phyloP scores from a whole-genome alignment of 2,888 invertebrate genomes.

The Dermolepida albohirtum region DNA sequence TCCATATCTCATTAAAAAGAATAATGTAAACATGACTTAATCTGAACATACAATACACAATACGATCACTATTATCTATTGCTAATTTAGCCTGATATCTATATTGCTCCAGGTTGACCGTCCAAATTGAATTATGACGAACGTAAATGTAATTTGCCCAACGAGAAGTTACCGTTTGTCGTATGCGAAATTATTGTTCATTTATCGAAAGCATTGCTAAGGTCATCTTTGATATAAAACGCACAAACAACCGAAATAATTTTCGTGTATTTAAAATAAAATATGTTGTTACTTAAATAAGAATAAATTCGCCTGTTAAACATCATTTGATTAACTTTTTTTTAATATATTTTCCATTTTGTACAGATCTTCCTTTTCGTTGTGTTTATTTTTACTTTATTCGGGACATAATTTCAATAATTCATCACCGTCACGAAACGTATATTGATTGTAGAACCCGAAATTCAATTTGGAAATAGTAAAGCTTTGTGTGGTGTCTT shows the following conservation, averaged over 20 bases:
- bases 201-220: slow-evolving; percentile 20
- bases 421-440: slow-evolving; percentile 16
- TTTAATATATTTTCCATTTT: too few species aligned
- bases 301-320: too few species aligned
- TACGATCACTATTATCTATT: slow-evolving; percentile 15
- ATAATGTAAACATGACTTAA: not conserved
- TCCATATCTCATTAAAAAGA: not conserved
- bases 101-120: slow-evolving; percentile 40
- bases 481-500: not conserved
- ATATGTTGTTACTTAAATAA: too few species aligned
- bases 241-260: not conserved
- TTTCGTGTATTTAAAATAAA: too few species aligned
- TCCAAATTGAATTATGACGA: slow-evolving; percentile 42
- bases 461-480: not conserved
- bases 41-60: not conserved
- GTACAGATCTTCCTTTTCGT: too few species aligned
- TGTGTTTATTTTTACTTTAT: too few species aligned
- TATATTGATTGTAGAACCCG: not conserved
- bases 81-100: slow-evolving; percentile 26
- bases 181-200: slow-evolving; percentile 42
- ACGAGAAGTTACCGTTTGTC: slow-evolving; percentile 26
- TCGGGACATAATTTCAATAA: slow-evolving; percentile 11
- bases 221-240: slow-evolving; percentile 1
- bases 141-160: slow-evolving; percentile 39
- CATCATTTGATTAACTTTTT: too few species aligned